Base-by-base conservation (phyloP, 2,113 vertebrate genomes). In the Puma concolor region DNA sequence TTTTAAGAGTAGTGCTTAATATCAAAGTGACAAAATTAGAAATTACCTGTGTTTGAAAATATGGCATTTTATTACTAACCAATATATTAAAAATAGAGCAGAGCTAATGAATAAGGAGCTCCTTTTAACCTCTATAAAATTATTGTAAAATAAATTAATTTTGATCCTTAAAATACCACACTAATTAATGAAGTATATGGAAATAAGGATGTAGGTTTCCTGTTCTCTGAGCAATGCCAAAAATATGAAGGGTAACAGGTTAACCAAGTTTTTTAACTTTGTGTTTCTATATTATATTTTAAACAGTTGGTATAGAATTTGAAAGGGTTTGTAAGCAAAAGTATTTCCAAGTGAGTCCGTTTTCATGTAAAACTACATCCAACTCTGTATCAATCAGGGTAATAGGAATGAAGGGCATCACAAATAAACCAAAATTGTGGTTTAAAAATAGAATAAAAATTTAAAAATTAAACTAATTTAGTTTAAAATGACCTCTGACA, bases 1-100 rank as follows among this genome's bases (percentile, higher is more conserved):
- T 9, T 12, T 97, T 84, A 50, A 16, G 38, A 91, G 86, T 82
- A 92, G 72, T 88, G 74, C 60, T 85, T 54, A 88, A 50, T 80
- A 88, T 90, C 82, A 96, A 12, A 60, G 64, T 54, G n/a, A 96
- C 15, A 81, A 95, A 96, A 95, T 95, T 87, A 98, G 67, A 87
- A 85, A 36, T 67, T 12, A 50, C 67, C 54, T 64, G 97, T 95
- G 57, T 57, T 41, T 86, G 57, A 92, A 96, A 94, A 67, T 48
- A 77, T 7, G 2, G 11, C 36, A 44, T 79, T 48, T 38, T 72
- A 29, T 44, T 66, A 54, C 36, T 79, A 90, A 93, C 79, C 31
- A 66, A 57, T 7, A 66, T 9, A n/a, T 31, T 72, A 92, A 72
- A 88, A 63, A 86, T 71, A 92, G 77, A 92, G 52, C 16, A 60